These are phyloP conservation scores for Sarcoramphus papa DNA, from an alignment of 2,797 vertebrate species.

Conservation along the genomic window DNA sequence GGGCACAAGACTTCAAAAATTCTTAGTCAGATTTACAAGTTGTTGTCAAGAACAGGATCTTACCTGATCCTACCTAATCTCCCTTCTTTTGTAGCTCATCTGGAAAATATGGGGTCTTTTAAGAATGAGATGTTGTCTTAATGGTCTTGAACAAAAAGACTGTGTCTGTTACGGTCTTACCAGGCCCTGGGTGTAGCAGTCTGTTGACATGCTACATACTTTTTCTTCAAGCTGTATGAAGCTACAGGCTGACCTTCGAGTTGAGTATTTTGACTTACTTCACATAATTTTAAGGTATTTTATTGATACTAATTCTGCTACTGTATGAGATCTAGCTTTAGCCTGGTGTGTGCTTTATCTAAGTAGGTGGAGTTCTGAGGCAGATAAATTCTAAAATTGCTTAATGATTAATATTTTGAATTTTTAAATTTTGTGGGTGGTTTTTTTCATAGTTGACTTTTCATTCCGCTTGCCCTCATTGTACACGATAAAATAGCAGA, in stretches of 20 bases:
- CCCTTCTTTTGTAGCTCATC: not conserved
- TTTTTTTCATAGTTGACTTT: not conserved
- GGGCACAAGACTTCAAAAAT: not conserved
- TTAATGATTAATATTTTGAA: not conserved
- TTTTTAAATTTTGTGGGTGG: fast-evolving
- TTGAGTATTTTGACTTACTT: not conserved
- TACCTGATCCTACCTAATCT: not conserved
- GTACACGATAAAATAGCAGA: slow-evolving; percentile 56
- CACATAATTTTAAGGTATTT: not conserved
- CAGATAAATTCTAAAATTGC: not conserved
- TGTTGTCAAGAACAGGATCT: not conserved
- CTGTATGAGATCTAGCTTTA: not conserved
- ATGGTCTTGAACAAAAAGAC: not conserved
- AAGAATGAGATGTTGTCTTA: not conserved
- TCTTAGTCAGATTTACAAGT: not conserved
- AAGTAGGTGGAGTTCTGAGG: not conserved
- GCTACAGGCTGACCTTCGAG: not conserved
- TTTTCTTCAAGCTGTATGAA: not conserved
- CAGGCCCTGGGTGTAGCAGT: not conserved
- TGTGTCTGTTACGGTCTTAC: not conserved
- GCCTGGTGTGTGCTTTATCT: not conserved
- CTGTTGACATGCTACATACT: not conserved
- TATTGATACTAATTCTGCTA: not conserved
- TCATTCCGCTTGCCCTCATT: not conserved
- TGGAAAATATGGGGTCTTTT: not conserved